Evolutionary conservation across 2,888 invertebrate genomes (phyloP).

Genomic region (Dinocampus coccinellae): DNA sequence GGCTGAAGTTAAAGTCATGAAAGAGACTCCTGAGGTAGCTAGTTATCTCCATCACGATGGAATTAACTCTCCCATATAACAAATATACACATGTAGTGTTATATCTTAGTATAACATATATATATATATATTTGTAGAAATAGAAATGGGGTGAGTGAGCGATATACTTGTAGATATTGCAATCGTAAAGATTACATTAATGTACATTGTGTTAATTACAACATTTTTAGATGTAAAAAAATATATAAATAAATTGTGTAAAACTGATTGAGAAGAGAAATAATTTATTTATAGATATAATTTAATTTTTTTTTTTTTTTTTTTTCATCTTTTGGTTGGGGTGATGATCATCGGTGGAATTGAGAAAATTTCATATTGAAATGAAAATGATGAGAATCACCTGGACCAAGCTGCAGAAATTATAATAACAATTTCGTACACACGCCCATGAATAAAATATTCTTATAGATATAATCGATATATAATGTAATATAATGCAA

Average conservation of each 20-base stretch:
- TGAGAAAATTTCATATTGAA: not conserved
- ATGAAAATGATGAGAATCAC: not conserved
- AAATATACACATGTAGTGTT: not conserved
- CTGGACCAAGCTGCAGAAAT: not conserved
- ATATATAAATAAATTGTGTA: too few relatives aligned
- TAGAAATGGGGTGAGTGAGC: not conserved
- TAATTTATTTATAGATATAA: too few relatives aligned
- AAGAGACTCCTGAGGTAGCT: not conserved
- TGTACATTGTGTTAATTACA: not conserved
- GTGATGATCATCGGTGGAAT: not conserved
- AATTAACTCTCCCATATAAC: conserved; percentile 3
- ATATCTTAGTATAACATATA: too few relatives aligned
- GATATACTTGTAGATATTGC: not conserved
- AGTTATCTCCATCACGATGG: not conserved
- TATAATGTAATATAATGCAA: not conserved
- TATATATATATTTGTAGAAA: not conserved
- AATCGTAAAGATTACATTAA: not conserved
- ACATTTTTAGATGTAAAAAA: not conserved
- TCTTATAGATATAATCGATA: not conserved
- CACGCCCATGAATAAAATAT: not conserved
- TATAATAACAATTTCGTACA: not conserved
- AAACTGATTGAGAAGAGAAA: too few relatives aligned
- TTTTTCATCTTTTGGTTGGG: too few relatives aligned
- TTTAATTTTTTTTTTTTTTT: too few relatives aligned
- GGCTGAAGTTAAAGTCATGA: not conserved